phyloP scores from a whole-genome alignment of 37 sponge, comb jelly and placozoan species.

The Cladorhizidae sp. region DNA sequence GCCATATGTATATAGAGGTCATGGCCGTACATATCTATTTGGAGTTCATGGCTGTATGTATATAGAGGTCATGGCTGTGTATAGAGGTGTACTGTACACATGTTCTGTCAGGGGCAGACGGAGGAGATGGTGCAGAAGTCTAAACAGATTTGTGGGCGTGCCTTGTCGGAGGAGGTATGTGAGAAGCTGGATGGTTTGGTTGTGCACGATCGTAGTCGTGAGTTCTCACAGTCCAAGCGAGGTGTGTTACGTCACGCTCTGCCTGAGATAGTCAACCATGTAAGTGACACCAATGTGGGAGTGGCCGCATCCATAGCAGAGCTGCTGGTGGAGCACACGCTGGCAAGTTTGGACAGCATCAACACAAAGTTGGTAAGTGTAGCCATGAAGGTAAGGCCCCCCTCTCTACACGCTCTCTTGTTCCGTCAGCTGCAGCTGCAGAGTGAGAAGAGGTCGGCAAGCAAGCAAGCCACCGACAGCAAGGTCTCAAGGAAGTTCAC shows the following conservation, averaged over 20 bases:
- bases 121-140: conserved; percentile 69
- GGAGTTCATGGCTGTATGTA: no score
- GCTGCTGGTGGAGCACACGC: conserved; percentile 36
- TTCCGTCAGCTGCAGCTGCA: conserved; percentile 20
- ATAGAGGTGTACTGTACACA: no score
- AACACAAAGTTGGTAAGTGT: conserved; percentile 40
- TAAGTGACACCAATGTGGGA: conserved; percentile 48
- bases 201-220: not conserved
- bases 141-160: conserved; percentile 35
- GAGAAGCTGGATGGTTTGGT: conserved; percentile 30
- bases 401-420: not conserved
- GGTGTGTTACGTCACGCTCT: conserved; percentile 39
- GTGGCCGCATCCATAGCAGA: conserved; percentile 52
- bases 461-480: conserved; percentile 6
- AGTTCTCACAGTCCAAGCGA: conserved; percentile 48
- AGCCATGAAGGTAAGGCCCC: no score
- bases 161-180: conserved; percentile 23
- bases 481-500: conserved; percentile 57
- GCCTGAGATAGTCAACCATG: conserved; percentile 61
- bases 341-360: conserved; percentile 32
- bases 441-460: conserved; percentile 5
- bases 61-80: no score
- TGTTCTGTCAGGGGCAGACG: conserved; percentile 50
- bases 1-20: no score
- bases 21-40: no score